Evolutionary conservation across 2,797 vertebrate genomes (phyloP).

Genomic region (Nothura maculosa): DNA sequence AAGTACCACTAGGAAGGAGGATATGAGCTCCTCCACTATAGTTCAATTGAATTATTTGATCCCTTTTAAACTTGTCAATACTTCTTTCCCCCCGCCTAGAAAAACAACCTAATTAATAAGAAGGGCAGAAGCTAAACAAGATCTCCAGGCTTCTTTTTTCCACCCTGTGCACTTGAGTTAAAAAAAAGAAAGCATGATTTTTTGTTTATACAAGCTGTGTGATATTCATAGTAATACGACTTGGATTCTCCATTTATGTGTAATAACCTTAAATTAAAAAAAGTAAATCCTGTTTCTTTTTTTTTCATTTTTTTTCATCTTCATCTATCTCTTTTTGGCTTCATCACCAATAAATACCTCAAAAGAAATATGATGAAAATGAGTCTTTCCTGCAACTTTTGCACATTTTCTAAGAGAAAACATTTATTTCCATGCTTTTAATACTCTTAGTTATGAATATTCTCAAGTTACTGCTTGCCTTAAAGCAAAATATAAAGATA

Average conservation of each 20-base stretch:
- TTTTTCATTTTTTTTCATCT: background rate
- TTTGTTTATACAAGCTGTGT: background rate
- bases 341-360: background rate
- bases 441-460: background rate
- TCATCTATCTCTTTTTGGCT: background rate
- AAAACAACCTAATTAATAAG: background rate
- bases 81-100: background rate
- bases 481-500: background rate
- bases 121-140: background rate
- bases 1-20: background rate
- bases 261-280: background rate
- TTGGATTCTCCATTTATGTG: background rate
- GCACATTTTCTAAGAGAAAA: background rate
- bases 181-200: background rate
- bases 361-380: background rate
- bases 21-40: background rate
- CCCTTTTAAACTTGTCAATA: background rate
- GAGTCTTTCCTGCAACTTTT: background rate
- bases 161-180: background rate
- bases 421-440: background rate
- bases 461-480: background rate
- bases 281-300: background rate
- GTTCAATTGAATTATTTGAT: background rate
- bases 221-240: background rate
- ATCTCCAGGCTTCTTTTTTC: background rate